Conservation (phyloP, 2,888 invertebrate genomes). For the Lamproptera curius region DNA sequence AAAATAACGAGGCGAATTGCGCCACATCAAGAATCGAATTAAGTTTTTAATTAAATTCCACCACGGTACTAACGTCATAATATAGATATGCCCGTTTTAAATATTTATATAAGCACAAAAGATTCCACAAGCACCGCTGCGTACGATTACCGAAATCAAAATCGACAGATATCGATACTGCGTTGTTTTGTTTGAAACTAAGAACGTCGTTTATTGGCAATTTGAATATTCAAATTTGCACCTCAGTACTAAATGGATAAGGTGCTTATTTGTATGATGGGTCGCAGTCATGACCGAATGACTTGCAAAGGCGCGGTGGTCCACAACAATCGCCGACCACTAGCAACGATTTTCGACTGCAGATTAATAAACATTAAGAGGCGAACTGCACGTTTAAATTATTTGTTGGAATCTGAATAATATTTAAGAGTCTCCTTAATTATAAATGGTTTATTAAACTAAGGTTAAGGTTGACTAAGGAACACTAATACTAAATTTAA, state of each 20-base stretch:
- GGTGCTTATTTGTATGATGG: conserved; percentile 24
- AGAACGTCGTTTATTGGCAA: conserved; percentile 32
- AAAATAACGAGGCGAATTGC: no score
- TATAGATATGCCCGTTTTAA: conserved; percentile 18
- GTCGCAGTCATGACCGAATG: conserved; percentile 37
- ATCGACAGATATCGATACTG: conserved; percentile 61
- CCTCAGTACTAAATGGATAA: conserved; percentile 24
- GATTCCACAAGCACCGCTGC: conserved; percentile 24
- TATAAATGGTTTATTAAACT: no score
- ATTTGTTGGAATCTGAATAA: no score
- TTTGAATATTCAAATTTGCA: conserved; percentile 21
- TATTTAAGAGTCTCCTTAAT: no score
- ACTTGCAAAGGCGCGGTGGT: conserved; percentile 70
- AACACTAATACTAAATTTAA: no score
- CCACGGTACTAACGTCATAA: conserved; percentile 3
- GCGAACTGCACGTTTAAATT: background rate
- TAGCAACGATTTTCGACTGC: conserved; percentile 35
- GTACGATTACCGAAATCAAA: conserved; percentile 59
- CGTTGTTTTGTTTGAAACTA: conserved; percentile 46
- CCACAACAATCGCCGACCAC: conserved; percentile 55
- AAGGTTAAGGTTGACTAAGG: no score
- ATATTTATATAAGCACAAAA: conserved; percentile 25
- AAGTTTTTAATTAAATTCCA: background rate
- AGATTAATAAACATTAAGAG: conserved; percentile 22
- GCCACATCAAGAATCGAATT: no score